phyloP scores from a whole-genome alignment of 2,888 invertebrate genomes.

The Tigriopus californicus region DNA sequence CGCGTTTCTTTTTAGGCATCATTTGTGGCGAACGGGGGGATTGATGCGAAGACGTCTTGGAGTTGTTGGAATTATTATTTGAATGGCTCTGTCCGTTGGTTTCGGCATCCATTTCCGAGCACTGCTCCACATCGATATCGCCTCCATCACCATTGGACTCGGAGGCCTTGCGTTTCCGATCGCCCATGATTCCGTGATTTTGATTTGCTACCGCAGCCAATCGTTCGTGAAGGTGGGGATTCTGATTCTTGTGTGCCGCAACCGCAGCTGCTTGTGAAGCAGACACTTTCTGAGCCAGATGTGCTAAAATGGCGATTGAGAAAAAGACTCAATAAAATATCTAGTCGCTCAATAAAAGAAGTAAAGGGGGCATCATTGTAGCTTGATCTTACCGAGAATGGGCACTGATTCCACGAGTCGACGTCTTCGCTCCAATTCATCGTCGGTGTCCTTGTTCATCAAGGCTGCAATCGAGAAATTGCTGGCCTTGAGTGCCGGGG shows the following conservation, averaged over 20 bases:
- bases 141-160: not conserved
- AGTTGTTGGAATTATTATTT: not conserved
- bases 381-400: not conserved
- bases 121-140: constrained; percentile 5
- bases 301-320: not conserved
- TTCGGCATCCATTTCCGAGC: not conserved
- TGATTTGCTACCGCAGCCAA: too few relatives aligned
- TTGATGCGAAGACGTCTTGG: not conserved
- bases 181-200: too few relatives aligned
- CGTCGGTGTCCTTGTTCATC: constrained; percentile 7
- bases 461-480: constrained; percentile 15
- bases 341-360: not conserved
- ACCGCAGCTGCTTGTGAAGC: too few relatives aligned
- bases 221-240: too few relatives aligned
- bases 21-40: not conserved
- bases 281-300: too few relatives aligned
- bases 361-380: too few relatives aligned
- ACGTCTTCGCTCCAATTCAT: not conserved
- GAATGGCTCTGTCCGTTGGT: not conserved
- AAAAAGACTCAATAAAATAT: not conserved
- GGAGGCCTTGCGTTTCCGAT: not conserved
- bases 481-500: not conserved
- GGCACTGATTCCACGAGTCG: not conserved
- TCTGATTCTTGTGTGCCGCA: too few relatives aligned
- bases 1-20: constrained; percentile 6